These are phyloP conservation scores for Platyrinchus mystaceus DNA, from an alignment of 2,797 vertebrate genomes.

Conservation along the genomic window DNA sequence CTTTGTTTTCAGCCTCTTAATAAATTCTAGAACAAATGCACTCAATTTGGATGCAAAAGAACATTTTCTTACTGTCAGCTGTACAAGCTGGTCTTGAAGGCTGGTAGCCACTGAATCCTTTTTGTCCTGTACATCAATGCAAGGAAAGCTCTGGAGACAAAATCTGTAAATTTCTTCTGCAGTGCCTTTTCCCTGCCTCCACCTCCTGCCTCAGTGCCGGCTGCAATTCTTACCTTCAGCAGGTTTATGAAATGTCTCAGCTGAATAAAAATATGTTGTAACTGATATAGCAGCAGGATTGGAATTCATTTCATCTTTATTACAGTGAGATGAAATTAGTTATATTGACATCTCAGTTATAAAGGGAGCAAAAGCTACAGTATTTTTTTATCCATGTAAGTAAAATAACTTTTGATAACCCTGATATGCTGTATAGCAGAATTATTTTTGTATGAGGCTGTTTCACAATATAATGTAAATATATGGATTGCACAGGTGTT, in stretches of 20 bases:
- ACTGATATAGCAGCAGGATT: background rate
- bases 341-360: constrained; percentile 20
- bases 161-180: background rate
- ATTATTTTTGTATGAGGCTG: background rate
- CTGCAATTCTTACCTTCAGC: constrained; percentile 19
- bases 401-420: background rate
- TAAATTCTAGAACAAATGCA: constrained; percentile 48
- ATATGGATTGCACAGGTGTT: background rate
- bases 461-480: background rate
- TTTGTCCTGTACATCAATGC: background rate
- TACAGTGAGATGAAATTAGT: constrained; percentile 36
- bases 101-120: background rate
- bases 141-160: constrained; percentile 8
- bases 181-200: background rate
- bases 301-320: constrained; percentile 37
- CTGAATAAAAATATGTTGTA: constrained; percentile 40
- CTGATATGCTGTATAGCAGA: background rate
- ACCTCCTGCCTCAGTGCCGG: background rate
- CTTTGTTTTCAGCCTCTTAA: constrained; percentile 16
- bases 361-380: background rate
- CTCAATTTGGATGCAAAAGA: constrained; percentile 42
- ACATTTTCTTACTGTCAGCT: constrained; percentile 12
- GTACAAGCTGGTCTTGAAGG: constrained; percentile 20
- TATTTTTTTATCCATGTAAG: background rate
- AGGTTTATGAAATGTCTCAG: constrained; percentile 43